Base-by-base conservation (phyloP, 2,113 vertebrate species). In the Podocnemis expansa region DNA sequence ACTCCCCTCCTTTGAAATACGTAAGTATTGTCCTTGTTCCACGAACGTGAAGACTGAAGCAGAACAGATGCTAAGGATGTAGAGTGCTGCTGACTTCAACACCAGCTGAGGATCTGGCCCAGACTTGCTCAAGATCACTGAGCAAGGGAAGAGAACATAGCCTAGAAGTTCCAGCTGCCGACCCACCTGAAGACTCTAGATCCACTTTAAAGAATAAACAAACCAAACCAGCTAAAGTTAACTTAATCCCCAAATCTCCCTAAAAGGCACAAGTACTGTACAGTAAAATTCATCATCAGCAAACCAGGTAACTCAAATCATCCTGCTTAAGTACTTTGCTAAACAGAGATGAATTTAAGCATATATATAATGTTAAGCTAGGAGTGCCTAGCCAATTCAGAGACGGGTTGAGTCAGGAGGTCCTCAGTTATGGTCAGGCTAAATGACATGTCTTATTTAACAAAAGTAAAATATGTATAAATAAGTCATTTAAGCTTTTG, bases 101-200 rank as follows among this genome's bases (percentile, higher is more conserved):
- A 75, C 2, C 24, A 80, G 25, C 24, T 38, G 4, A 80, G 79
- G n/a, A 55, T 17, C n/a, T 27, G 31, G 51, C 6, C 1, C 19
- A 73, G 29, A 10, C 80, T 87, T 83, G n/a, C 55, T 89, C 58
- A 27, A 63, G 88, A 17, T 49, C 34, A 63, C 19, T 76, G n/a
- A 52, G 45, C 38, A 91, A 45, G 6, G 2, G 2, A 14, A 73
- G 9, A 13, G 84, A 55, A 21, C n/a, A n/a, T n/a, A n/a, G n/a
- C 22, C 2, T 0, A 87, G 5, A 86, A 3, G 41, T 75, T 21
- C 70, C 38, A 75, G 24, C 24, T 67, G 11, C 70, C 21, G 43
- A 43, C 70, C 10, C 38, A 41, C 38, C 78, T 49, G 52, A 51
- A 8, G 87, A 58, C 70, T 90, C 90, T 78, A 87, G 86, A 87